Evolutionary conservation across 2,113 vertebrate genomes (phyloP), one percentile per base, ranked within the genome.

Genomic region (Nothocercus nigrocapillus): DNA sequence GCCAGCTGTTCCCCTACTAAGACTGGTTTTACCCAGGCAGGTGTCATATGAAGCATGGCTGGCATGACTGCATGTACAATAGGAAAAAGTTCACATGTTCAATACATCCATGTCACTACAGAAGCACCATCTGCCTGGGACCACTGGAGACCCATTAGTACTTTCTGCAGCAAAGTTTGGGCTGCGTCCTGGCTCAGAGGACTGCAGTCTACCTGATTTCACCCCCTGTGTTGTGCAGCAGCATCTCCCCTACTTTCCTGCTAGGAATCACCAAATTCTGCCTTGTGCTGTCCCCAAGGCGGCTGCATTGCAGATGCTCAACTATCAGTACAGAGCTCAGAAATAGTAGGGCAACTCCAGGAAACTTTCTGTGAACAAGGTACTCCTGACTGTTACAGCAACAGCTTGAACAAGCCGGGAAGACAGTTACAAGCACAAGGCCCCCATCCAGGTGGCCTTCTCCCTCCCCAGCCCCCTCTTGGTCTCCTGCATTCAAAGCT

Each of bases 401-500:
- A 9, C 21, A 38, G 53, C 19, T 51, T 6, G 54, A 51, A n/a
- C 20, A 40, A 21, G 49, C 59, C 28, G 30, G 42, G 69, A n/a
- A 20, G 76, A 28, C 21, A 70, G 61, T 8, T 67, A 13, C 36
- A 81, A 59, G 72, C 82, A 61, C 34, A 61, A 67, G 87, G 47
- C 69, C 63, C 66, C 66, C 22, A 24, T 2, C 62, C 90, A 93
- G 96, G 90, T 90, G 95, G 88, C 79, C 36, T 30, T 42, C 70
- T 47, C 68, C 64, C 80, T 27, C 36, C 74, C 17, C 90, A 73
- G 38, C 42, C 42, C 85, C 58, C 82, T 79, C 59, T 64, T 14
- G 2, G 0, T 11, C 79, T 69, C 79, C 93, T 47, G 49, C 84
- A 63, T 79, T 73, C 17, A 9, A 32, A 79, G 82, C 85, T 62